Base-by-base conservation (phyloP, 2,797 vertebrate genomes). In the Acipenser ruthenus region DNA sequence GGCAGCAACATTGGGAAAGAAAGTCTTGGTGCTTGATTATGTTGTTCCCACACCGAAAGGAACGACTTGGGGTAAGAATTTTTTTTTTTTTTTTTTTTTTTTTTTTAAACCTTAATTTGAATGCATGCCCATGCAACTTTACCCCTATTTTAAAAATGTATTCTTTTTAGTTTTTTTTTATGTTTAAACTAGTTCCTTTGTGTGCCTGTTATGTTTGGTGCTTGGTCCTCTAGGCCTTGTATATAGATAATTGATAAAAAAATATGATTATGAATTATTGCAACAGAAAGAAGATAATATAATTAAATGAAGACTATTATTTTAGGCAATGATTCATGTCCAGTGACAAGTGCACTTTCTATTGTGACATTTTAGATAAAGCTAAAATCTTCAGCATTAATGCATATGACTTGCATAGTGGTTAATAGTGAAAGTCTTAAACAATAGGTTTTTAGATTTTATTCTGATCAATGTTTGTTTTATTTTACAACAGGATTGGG, bases 11-110 rank as follows among this genome's bases (percentile, higher is more conserved):
- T 77, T 96, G 71, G 95, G 95, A n/a, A 96, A 93, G 83, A 99
- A 93, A 70, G 94, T 95, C n/a, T 90, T 99, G 93, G 94, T 98
- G 2, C 77, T 99, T 61, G 97, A 98, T 85, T 98, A 85, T 6
- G 96, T 98, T 69, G 90, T 93, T n/a, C 95, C 95, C 0, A 95
- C 95, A 0, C 96, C 95, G 7, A 86, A 83, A 6, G 96, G 95
- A 75, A 90, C 93, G 3, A 75, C 90, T 7, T 99, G 96, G 97
- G 97, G 97, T 99, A 85, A 85, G 78, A 12, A 7, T 3, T 11
- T 70, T 6, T 6, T 12, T 15, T 13, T n/a, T 7, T 6, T 55
- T 65, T n/a, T n/a, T n/a, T n/a, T n/a, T n/a, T 10, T n/a, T 11
- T 55, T n/a, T n/a, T n/a, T n/a, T n/a, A n/a, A 8, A 12, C 2